Evolutionary conservation across 2,113 vertebrate species (phyloP), one percentile per base, ranked within the genome.

Genomic region (Mellivora capensis): DNA sequence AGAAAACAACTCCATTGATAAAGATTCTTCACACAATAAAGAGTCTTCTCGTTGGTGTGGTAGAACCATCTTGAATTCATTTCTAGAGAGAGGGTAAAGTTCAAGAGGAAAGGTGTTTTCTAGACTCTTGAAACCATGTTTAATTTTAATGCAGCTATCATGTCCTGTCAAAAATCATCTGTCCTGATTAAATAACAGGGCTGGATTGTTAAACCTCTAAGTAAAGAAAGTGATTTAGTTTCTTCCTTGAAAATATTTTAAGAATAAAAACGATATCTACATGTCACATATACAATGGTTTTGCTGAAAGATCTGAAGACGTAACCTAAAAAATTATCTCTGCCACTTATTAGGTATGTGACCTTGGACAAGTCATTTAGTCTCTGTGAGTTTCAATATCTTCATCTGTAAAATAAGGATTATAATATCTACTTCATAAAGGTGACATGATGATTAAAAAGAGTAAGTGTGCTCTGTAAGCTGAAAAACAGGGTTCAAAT

Each of bases 201-300:
- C 29, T 64, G 7, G 64, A 86, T 29, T 91, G 14, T 71, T 95
- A 85, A 87, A 77, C 44, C 91, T 91, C 42, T 84, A 96, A 86
- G 15, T 47, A 64, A 93, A 76, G 61, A 20, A 61, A 69, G 21
- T 69, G 87, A 42, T 27, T 87, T 93, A 4, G 20, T 72, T 76
- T 84, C 54, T 80, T 81, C 62, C 39, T n/a, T 87, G 47, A 88
- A 97, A 90, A 97, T 81, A 85, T 84, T 94, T 90, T 88, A 87
- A 93, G 47, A 79, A 39, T 74, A 89, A 57, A 7, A 93, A 39
- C 52, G 77, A 64, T 27, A 25, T 42, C 74, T 57, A 42, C 29
- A 80, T 79, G 39, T 87, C 83, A 94, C n/a, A 83, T 4, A 62
- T 29, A 90, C 23, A 77, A 44, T 44, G 7, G 20, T 44, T 57